These are phyloP conservation scores for Philereme vetulata DNA, from an alignment of 2,888 invertebrate genomes.

Conservation along the genomic window DNA sequence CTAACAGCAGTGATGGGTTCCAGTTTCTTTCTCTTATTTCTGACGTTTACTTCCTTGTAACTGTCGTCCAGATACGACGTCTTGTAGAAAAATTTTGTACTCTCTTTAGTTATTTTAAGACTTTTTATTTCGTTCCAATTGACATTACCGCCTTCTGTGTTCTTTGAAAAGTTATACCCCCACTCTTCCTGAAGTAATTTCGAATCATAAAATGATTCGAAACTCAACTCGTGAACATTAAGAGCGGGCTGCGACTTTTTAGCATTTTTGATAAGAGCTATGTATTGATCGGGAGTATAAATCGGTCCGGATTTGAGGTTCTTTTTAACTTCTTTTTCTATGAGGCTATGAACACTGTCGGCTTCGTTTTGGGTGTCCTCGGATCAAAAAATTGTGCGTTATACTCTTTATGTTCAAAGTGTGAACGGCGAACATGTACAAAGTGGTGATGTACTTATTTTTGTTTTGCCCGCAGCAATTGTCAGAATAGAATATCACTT, in stretches of 20 bases:
- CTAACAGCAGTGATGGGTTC: constrained; percentile 8
- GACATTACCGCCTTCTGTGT: constrained; percentile 31
- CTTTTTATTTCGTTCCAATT: constrained; percentile 39
- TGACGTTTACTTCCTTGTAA: constrained; percentile 31
- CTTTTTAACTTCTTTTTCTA: constrained; percentile 26
- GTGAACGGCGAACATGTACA: constrained; percentile 37
- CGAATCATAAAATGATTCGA: constrained; percentile 32
- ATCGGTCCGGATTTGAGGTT: constrained; percentile 24
- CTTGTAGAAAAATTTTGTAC: constrained; percentile 27
- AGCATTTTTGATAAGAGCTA: constrained; percentile 22
- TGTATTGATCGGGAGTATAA: constrained; percentile 21
- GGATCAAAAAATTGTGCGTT: constrained; percentile 51
- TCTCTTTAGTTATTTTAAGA: constrained; percentile 26
- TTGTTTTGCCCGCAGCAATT: constrained; percentile 49
- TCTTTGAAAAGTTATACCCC: constrained; percentile 37
- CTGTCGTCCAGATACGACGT: constrained; percentile 31
- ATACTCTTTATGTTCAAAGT: constrained; percentile 40
- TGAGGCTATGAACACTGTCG: constrained; percentile 23
- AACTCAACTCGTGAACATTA: constrained; percentile 34
- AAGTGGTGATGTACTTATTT: constrained; percentile 40
- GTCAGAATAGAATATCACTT: constrained; percentile 47
- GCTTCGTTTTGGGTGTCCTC: constrained; percentile 54
- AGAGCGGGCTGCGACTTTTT: constrained; percentile 29
- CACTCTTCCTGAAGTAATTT: constrained; percentile 38
- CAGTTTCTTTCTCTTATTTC: constrained; percentile 33